phyloP scores from a whole-genome alignment of 1,140 invertebrate species.

The Andrena cerasifolii region DNA sequence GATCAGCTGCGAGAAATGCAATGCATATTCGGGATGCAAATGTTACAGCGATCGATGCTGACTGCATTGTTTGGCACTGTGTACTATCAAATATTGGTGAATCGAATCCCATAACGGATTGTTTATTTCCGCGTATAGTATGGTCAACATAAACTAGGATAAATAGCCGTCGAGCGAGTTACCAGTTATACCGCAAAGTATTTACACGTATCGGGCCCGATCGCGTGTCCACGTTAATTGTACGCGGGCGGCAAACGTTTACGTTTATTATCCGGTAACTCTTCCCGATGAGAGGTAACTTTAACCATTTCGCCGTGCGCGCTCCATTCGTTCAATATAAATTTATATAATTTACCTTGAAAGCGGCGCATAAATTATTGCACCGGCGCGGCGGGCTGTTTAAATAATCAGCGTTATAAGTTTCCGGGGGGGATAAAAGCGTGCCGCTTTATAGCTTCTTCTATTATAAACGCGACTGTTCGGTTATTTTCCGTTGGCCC shows the following conservation, averaged over 20 bases:
- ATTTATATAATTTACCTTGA: background rate
- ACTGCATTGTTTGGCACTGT: background rate
- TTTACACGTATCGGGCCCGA: constrained; percentile 5
- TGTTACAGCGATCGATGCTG: background rate
- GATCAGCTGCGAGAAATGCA: constrained; percentile 4
- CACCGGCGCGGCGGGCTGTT: background rate
- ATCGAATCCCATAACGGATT: constrained; percentile 44
- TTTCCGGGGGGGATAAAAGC: too few relatives aligned
- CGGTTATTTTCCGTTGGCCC: background rate
- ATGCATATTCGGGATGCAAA: constrained; percentile 3
- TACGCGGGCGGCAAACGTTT: background rate
- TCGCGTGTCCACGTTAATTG: constrained; percentile 17
- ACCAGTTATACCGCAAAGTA: constrained; percentile 50
- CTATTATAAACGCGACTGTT: background rate
- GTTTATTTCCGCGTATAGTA: constrained; percentile 43
- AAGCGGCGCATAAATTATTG: background rate
- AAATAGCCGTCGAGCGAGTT: constrained; percentile 38
- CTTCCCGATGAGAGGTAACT: background rate
- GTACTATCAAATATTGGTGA: constrained; percentile 25
- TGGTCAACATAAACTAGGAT: constrained; percentile 32
- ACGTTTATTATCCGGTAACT: background rate
- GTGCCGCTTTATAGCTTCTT: background rate
- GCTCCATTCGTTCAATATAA: too few relatives aligned
- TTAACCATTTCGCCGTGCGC: background rate
- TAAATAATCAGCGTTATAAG: too few relatives aligned